Evolutionary conservation across 2,797 vertebrate species (phyloP).

Genomic region (Momotus momota): DNA sequence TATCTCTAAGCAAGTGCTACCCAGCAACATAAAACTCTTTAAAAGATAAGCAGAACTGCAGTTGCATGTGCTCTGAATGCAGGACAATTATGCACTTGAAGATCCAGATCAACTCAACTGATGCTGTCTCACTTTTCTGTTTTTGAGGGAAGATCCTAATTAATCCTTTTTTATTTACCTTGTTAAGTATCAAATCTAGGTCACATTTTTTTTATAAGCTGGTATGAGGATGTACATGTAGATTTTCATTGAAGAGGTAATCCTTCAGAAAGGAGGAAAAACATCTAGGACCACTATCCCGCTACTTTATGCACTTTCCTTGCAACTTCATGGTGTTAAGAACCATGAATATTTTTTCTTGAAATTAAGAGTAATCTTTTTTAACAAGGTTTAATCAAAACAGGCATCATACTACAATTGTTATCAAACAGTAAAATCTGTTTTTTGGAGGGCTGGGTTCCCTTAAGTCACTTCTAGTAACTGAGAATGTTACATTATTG

Average conservation of each 20-base stretch:
- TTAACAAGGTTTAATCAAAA: neutral
- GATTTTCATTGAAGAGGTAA: neutral
- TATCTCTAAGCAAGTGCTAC: neutral
- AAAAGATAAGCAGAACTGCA: conserved; percentile 24
- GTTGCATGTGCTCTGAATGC: conserved; percentile 42
- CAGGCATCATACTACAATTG: neutral
- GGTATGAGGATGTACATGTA: fast-evolving
- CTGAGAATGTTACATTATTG: neutral
- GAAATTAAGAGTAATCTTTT: neutral
- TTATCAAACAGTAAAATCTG: neutral
- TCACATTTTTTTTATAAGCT: neutral
- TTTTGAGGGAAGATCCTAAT: neutral
- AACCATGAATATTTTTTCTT: neutral
- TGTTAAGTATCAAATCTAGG: neutral
- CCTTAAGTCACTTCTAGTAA: neutral
- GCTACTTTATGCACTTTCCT: neutral
- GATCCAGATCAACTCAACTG: neutral
- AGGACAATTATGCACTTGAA: neutral
- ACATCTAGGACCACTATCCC: neutral
- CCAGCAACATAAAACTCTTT: neutral
- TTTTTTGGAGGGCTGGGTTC: fast-evolving
- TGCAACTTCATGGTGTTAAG: neutral
- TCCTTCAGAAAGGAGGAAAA: neutral
- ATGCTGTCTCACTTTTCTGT: neutral
- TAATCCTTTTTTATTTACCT: neutral